phyloP scores from a whole-genome alignment of 2,888 invertebrate species.

The Drosophila cognata region DNA sequence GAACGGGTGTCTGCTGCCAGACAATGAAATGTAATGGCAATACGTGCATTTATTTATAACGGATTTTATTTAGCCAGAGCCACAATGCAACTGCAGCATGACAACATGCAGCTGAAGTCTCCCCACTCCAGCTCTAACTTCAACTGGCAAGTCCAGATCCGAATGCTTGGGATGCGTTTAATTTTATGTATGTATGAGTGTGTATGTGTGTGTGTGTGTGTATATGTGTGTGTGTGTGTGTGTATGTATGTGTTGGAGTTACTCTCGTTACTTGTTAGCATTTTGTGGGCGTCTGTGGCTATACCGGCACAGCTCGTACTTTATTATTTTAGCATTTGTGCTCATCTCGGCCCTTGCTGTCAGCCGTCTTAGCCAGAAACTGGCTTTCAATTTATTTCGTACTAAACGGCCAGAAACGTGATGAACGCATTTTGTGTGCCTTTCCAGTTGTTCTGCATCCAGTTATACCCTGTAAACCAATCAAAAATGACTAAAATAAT shows the following conservation, averaged over 20 bases:
- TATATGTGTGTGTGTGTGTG: constrained; percentile 4
- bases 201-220: not conserved
- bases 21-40: constrained; percentile 75
- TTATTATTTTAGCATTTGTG: constrained; percentile 49
- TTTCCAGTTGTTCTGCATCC: constrained; percentile 2
- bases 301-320: constrained; percentile 37
- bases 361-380: constrained; percentile 17
- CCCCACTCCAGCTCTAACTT: constrained; percentile 4
- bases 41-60: constrained; percentile 77
- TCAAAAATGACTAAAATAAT: not conserved
- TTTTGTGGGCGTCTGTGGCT: constrained; percentile 68
- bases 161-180: constrained; percentile 32
- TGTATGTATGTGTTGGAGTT: constrained; percentile 18
- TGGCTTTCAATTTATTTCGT: constrained; percentile 61
- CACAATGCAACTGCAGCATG: constrained; percentile 45
- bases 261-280: constrained; percentile 66
- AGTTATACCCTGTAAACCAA: constrained; percentile 25
- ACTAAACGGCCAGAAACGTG: constrained; percentile 69
- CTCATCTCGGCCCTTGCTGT: constrained; percentile 20
- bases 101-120: constrained; percentile 36
- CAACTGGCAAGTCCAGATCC: constrained; percentile 32
- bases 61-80: constrained; percentile 44
- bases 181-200: not conserved
- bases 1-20: constrained; percentile 33
- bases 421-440: constrained; percentile 69